These are phyloP conservation scores for Nematostella vectensis DNA, from an alignment of 92 coral and sea anemone genomes.

Conservation along the genomic window DNA sequence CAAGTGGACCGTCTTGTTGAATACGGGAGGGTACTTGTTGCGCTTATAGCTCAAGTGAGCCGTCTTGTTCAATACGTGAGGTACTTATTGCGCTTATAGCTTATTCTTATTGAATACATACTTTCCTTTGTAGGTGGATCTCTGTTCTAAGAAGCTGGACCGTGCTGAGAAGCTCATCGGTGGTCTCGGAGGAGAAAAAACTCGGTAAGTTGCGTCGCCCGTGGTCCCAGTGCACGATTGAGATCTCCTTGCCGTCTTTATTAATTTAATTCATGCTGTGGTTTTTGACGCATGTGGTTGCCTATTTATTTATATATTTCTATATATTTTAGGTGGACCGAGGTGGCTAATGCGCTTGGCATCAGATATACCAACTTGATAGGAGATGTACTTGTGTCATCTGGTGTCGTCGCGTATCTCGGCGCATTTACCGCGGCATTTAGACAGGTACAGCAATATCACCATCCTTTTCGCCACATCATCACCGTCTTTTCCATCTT, in stretches of 20 bases:
- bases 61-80: too few species aligned
- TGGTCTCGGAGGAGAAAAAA: constrained; percentile 94
- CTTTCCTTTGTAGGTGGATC: constrained; percentile 60
- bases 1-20: too few species aligned
- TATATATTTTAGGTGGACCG: constrained; percentile 99
- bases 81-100: too few species aligned
- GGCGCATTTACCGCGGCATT: constrained; percentile 97
- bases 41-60: too few species aligned
- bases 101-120: too few species aligned
- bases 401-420: constrained; percentile 92
- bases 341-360: constrained; percentile 88
- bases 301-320: too few species aligned
- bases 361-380: constrained; percentile 71
- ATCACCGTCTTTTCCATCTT: too few species aligned
- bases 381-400: constrained; percentile 91
- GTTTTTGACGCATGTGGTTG: not conserved
- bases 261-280: not conserved
- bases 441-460: constrained; percentile 53
- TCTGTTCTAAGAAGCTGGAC: constrained; percentile 92
- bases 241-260: too few species aligned
- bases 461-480: not conserved
- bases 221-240: too few species aligned
- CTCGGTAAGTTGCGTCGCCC: constrained; percentile 44
- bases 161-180: constrained; percentile 97
- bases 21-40: too few species aligned